These are phyloP conservation scores for Heliconius himera DNA, from an alignment of 1,140 invertebrate genomes.

Conservation along the genomic window DNA sequence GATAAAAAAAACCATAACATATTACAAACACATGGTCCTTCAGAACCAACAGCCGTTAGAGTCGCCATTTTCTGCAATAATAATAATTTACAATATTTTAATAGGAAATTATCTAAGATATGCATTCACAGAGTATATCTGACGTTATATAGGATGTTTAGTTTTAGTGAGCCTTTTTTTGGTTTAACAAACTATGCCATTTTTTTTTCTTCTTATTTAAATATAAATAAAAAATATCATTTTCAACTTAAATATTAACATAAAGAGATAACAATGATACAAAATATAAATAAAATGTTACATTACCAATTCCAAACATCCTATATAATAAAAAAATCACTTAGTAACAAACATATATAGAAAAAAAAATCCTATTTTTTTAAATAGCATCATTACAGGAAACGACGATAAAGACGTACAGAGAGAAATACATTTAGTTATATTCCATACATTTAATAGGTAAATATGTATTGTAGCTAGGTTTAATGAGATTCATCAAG, in stretches of 20 bases:
- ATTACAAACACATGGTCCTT: not conserved
- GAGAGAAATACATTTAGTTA: not conserved
- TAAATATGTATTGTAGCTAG: not conserved
- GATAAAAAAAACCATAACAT: not conserved
- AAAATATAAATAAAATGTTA: not conserved
- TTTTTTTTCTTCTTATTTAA: not conserved
- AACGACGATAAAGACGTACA: not conserved
- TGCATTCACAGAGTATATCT: conserved; percentile 9
- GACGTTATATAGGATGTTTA: not conserved
- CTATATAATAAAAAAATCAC: not conserved
- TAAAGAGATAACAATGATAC: not conserved
- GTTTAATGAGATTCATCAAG: conserved; percentile 5
- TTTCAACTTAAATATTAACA: not conserved
- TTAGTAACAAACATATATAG: not conserved
- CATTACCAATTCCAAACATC: not conserved
- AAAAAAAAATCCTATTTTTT: not conserved
- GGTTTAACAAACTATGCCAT: not conserved
- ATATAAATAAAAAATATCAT: not conserved
- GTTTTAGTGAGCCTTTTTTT: not conserved
- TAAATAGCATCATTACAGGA: not conserved
- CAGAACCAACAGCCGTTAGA: not conserved
- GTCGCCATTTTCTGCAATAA: conserved; percentile 2
- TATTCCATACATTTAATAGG: not conserved
- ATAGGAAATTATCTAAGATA: conserved; percentile 10
- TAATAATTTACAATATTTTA: not conserved